These are phyloP conservation scores for Protosalanx chinensis DNA, from an alignment of 2,797 vertebrate genomes.

Conservation along the genomic window DNA sequence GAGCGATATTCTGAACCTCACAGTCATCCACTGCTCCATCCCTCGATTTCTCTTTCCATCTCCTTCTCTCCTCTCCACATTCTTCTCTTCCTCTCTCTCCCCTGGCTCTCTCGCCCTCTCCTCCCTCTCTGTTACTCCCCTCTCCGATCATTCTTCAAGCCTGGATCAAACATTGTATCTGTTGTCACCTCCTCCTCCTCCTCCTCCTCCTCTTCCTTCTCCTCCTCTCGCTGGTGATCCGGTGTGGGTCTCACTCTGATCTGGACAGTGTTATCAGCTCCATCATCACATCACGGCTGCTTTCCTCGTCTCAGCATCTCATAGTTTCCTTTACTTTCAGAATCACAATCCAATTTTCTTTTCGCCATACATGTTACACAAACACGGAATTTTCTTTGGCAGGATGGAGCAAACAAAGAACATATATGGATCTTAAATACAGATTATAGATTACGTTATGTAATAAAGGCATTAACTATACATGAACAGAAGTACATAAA, in stretches of 20 bases:
- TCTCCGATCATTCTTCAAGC: conserved; percentile 21
- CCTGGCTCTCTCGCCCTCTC: conserved; percentile 8
- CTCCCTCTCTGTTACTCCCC: conserved; percentile 21
- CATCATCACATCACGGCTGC: not conserved
- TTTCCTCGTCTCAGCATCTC: not conserved
- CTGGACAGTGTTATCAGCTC: not conserved
- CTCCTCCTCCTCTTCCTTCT: not conserved
- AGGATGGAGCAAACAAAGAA: too few species aligned
- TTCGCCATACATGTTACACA: too few species aligned
- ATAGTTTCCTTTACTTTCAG: not conserved
- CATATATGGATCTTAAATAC: too few species aligned
- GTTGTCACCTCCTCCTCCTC: not conserved
- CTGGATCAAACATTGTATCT: not conserved
- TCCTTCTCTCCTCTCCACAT: not conserved
- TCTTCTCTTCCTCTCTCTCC: not conserved
- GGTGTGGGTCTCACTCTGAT: not conserved
- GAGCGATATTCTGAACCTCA: not conserved
- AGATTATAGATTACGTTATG: too few species aligned
- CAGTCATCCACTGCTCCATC: not conserved
- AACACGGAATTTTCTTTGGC: too few species aligned
- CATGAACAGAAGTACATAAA: too few species aligned
- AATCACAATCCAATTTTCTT: too few species aligned
- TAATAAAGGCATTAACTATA: too few species aligned
- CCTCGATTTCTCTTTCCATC: not conserved
- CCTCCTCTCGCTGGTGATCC: not conserved